Base-by-base conservation (phyloP, 2,888 invertebrate species). In the Acholoe squamosa region DNA sequence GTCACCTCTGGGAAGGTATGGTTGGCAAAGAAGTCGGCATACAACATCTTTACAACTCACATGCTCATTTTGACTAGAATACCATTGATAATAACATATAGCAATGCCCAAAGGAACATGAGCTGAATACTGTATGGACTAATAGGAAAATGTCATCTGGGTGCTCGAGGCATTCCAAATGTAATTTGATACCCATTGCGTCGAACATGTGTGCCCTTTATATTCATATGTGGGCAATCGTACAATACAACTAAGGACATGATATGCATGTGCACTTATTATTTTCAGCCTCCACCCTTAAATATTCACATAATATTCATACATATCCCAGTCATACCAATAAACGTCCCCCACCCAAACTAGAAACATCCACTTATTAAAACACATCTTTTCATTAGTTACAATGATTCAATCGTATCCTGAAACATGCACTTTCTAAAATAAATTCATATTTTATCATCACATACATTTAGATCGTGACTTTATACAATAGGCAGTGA, bases 151-250 rank as follows among this genome's bases (percentile, higher is more conserved):
- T 61, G 25, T 1, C 71, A 25, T 25, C 28, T 14, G 71, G 71
- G 28, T 14, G 71, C 28, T 25, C 25, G 28, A 14, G 19, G 71
- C 71, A n/a, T 28, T 71, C 71, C 71, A 71, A 61, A 71, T 71
- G 71, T n/a, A 7, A 43, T 43, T 43, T 61, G 61, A 61, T 71
- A 71, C 71, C 71, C 71, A 71, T 71, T 71, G 71, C 25, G 71
- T 71, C 71, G 71, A 71, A 71, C 71, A 71, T 71, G 71, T 71
- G 71, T 71, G 71, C 71, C 71, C 71, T 14, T 71, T 71, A n/a
- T 61, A 14, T 71, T 25, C 25, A 14, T 14, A 25, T 28, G 28
- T 28, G 71, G 71, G 71, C 71, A 71, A n/a, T 5, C 7, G 25
- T 22, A 71, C 71, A 28, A 71, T 25, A 71, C 61, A 61, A 61